Percentiles rank a stretch among this genome's conserved stretches.
Evolutionary conservation across 1,140 invertebrate species (phyloP).

Genomic region (Danaus melanippus): DNA sequence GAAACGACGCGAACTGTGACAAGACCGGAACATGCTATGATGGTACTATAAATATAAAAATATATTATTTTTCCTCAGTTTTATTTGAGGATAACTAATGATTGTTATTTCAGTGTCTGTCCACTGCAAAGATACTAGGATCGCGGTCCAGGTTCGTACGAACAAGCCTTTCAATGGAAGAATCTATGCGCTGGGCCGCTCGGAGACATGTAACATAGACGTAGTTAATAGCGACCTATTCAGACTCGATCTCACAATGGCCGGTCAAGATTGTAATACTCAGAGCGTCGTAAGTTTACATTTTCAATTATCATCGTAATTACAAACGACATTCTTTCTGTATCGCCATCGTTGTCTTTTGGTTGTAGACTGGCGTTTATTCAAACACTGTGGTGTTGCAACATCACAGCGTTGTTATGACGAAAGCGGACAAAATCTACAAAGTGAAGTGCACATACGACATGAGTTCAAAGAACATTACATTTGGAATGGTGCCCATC

Average conservation of each 20-base stretch:
- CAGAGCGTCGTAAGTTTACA: slow-evolving; percentile 84
- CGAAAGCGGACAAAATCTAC: slow-evolving; percentile 97
- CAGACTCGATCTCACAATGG: slow-evolving; percentile 92
- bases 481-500: slow-evolving; percentile 97
- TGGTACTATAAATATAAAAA: slow-evolving; percentile 73
- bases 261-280: slow-evolving; percentile 94
- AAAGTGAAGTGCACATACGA: slow-evolving; percentile 97
- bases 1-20: slow-evolving; percentile 90
- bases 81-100: slow-evolving; percentile 3
- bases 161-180: slow-evolving; percentile 95
- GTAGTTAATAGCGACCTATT: slow-evolving; percentile 94
- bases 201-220: slow-evolving; percentile 95
- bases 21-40: slow-evolving; percentile 96
- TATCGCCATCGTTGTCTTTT: slow-evolving; percentile 2
- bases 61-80: slow-evolving; percentile 5
- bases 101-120: slow-evolving; percentile 82
- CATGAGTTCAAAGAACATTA: slow-evolving; percentile 96
- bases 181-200: slow-evolving; percentile 93
- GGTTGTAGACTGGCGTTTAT: slow-evolving; percentile 89
- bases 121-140: slow-evolving; percentile 94
- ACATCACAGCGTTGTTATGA: slow-evolving; percentile 97
- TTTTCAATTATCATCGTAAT: slow-evolving; percentile 1
- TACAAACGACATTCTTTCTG: slow-evolving; percentile 4
- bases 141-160: slow-evolving; percentile 92
- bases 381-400: slow-evolving; percentile 96